Base-by-base conservation (phyloP, 1,140 invertebrate genomes). In the Pseudomyrmex flavicornis region DNA sequence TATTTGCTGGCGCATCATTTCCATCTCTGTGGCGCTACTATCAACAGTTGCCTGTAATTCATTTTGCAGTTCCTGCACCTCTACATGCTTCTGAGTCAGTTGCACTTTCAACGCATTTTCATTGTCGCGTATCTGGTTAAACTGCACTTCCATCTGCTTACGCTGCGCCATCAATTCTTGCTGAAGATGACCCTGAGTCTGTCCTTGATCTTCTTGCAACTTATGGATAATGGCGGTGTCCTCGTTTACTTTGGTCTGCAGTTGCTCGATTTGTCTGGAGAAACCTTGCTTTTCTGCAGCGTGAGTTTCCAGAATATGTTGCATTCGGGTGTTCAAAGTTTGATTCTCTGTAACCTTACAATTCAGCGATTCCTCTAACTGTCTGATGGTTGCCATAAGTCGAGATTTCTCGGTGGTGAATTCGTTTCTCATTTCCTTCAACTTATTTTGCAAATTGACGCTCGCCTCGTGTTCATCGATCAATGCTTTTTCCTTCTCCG, bases 371-470 rank as follows among this genome's bases (percentile, higher is more conserved):
- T 97, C 96, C 75, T 96, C 96, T 3, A 95, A 90, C 62, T 94
- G 94, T 61, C 96, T 95, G 2, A 96, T 94, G 59, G 94, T 95
- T 12, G 94, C 94, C 20, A 94, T 91, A 17, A 95, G 92, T 68
- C 96, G 95, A 2, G 95, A 95, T 44, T 95, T 95, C 88, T 97
- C 97, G 0, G 93, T 90, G 76, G 95, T 96, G n/a, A 97, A 93
- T 88, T 97, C 97, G 65, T 95, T 95, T 85, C 97, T 95, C 2
- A 98, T 90, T 89, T 98, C 97, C 86, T 97, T 97, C 15, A 98
- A 91, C 92, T 97, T 97, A 56, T 95, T 96, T 86, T 97, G 97
- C 9, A 97, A 95, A 12, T 96, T 96, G 72, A 95, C 93, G 5
- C 96, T 95, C 0, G 96, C 95, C 91, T 97, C 96, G 82, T 97